Percentiles rank a stretch among this genome's conserved stretches.
Conservation (phyloP, 1,140 invertebrate species). For the Frieseomelitta varia region DNA sequence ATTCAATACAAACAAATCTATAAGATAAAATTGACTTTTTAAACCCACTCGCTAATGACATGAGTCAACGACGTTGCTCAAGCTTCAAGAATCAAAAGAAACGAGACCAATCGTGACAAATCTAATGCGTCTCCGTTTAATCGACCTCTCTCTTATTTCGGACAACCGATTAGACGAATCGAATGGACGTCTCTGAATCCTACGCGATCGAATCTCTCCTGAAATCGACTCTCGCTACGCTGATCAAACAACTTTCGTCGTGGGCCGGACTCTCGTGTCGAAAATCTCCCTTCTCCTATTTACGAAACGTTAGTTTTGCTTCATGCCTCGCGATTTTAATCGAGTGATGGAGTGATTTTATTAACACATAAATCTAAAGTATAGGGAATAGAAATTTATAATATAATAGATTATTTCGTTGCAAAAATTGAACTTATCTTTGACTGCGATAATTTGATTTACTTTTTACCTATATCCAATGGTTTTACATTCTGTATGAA, state of each 20-base stretch:
- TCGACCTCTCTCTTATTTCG: not conserved
- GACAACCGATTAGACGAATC: not conserved
- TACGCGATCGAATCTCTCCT: constrained; percentile 33
- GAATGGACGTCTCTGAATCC: constrained; percentile 38
- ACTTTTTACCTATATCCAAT: no score
- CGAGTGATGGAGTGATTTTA: not conserved
- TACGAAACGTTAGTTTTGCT: not conserved
- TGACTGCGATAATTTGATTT: no score
- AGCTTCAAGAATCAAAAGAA: not conserved
- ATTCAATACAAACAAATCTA: not conserved
- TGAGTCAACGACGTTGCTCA: not conserved
- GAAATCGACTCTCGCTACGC: not conserved
- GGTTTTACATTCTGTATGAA: no score
- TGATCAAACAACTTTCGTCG: constrained; percentile 23
- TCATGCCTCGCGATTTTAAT: not conserved
- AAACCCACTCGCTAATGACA: not conserved
- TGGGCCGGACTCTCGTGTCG: constrained; percentile 32
- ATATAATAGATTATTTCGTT: no score
- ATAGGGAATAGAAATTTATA: no score
- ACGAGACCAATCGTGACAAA: not conserved
- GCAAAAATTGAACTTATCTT: no score
- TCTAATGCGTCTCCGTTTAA: not conserved
- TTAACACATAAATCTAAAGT: not conserved
- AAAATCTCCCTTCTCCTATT: not conserved
- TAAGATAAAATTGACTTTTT: not conserved